A percentile compares a stretch with the other conserved stretches of the same genome.
Conservation (phyloP, 2,113 vertebrate species). For the Cacatua alba region DNA sequence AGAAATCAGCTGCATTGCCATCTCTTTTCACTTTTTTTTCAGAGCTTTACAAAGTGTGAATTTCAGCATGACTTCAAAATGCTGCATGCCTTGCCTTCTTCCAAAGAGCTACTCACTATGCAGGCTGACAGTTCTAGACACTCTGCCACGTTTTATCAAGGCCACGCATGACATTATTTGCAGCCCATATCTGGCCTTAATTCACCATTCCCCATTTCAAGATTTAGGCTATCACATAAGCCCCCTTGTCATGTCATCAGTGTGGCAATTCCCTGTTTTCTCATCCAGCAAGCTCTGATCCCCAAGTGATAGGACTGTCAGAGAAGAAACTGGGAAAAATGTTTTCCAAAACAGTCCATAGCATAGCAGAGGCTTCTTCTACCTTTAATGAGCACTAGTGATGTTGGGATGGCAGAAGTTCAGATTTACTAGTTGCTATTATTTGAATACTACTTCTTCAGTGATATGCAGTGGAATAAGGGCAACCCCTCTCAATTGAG, state of each 20-base stretch:
- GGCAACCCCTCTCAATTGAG: fast-evolving
- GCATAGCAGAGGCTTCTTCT: neutral
- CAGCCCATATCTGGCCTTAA: neutral
- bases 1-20: neutral
- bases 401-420: neutral
- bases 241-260: neutral
- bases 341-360: neutral
- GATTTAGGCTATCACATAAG: neutral
- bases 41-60: neutral
- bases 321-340: neutral
- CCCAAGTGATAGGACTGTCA: neutral
- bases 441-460: neutral
- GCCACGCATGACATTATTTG: neutral
- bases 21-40: neutral
- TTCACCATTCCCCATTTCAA: neutral
- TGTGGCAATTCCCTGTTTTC: neutral
- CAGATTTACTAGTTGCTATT: neutral
- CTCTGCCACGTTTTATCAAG: neutral
- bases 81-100: neutral
- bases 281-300: neutral
- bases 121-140: neutral
- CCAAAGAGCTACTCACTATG: neutral
- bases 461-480: neutral
- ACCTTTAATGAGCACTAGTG: neutral
- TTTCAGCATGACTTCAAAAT: neutral